Evolutionary conservation across 1,140 invertebrate species (phyloP).

Genomic region (Carposina sasakii): DNA sequence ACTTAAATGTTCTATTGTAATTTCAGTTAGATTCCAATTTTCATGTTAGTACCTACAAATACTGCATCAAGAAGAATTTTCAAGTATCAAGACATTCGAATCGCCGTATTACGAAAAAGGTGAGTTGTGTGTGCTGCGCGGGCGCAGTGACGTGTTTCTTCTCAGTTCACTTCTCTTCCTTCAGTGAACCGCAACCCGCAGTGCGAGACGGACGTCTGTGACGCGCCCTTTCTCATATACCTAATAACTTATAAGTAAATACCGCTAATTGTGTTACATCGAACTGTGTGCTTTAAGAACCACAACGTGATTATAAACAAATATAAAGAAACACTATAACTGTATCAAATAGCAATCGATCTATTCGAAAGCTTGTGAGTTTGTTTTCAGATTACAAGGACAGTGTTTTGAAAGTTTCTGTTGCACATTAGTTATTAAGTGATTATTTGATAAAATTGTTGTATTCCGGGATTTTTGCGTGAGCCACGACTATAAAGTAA

Average conservation of each 20-base stretch:
- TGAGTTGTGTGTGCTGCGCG: constrained; percentile 57
- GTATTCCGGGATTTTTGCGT: constrained; percentile 47
- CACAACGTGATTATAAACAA: background rate
- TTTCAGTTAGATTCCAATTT: too few species aligned
- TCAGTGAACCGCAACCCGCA: constrained; percentile 51
- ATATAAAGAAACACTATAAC: too few species aligned
- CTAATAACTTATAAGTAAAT: constrained; percentile 20
- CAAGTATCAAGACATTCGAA: constrained; percentile 33
- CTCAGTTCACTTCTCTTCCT: constrained; percentile 47
- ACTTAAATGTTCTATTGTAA: too few species aligned
- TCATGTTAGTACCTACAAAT: too few species aligned
- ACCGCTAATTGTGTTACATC: constrained; percentile 39
- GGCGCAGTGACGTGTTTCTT: constrained; percentile 63
- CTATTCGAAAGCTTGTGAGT: constrained; percentile 27
- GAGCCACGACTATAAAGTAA: background rate
- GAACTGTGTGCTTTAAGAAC: constrained; percentile 11
- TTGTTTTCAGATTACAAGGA: constrained; percentile 36
- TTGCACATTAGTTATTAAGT: background rate
- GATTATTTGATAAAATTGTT: constrained; percentile 31
- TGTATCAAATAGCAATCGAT: too few species aligned
- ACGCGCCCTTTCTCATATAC: constrained; percentile 4
- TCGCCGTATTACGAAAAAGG: constrained; percentile 44
- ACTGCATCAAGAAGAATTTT: too few species aligned
- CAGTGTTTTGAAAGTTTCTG: constrained; percentile 47
- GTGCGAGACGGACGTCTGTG: constrained; percentile 27